Conservation (phyloP, 2,888 invertebrate species). For the Anthophora plumipes region DNA sequence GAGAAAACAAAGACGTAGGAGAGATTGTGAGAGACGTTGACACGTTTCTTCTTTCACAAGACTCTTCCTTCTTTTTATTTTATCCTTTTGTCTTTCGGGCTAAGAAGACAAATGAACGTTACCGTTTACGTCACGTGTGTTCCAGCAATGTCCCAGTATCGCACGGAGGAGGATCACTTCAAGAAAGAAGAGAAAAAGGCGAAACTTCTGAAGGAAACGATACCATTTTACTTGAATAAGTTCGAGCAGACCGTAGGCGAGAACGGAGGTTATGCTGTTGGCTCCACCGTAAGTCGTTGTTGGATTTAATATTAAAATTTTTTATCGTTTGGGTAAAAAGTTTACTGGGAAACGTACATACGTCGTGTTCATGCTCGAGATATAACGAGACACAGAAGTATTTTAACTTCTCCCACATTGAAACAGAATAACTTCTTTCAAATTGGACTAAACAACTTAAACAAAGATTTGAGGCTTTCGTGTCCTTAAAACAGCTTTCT, state of each 20-base stretch:
- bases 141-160: slow-evolving; percentile 84
- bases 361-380: background rate
- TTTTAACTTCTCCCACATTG: no score
- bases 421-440: no score
- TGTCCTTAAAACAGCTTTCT: no score
- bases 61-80: background rate
- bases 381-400: no score
- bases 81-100: background rate
- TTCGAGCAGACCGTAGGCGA: slow-evolving; percentile 86
- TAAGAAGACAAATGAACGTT: background rate
- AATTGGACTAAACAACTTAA: no score
- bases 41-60: background rate
- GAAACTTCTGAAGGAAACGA: slow-evolving; percentile 86
- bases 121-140: background rate
- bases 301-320: slow-evolving; percentile 26
- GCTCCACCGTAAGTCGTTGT: slow-evolving; percentile 84
- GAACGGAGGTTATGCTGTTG: slow-evolving; percentile 86
- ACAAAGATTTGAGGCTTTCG: no score
- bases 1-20: no score
- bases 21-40: background rate
- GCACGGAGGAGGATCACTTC: slow-evolving; percentile 86
- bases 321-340: background rate
- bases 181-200: slow-evolving; percentile 86
- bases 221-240: slow-evolving; percentile 86
- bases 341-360: background rate